Evolutionary conservation across 2,797 vertebrate species (phyloP).

Genomic region (Cyclopterus lumpus): DNA sequence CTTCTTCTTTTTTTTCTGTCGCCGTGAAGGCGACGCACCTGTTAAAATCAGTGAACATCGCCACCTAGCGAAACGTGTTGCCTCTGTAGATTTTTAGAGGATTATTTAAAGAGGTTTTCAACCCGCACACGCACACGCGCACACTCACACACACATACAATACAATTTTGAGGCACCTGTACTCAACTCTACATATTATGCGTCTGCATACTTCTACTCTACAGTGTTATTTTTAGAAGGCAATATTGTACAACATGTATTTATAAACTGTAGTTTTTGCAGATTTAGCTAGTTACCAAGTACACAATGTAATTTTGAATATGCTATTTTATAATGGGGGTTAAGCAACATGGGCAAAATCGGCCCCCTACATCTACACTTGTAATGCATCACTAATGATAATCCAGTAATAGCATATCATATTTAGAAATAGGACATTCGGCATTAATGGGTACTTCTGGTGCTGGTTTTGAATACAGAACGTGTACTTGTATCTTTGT

Average conservation of each 20-base stretch:
- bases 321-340: not conserved
- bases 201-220: no score
- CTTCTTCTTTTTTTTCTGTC: constrained; percentile 25
- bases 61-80: constrained; percentile 18
- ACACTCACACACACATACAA: no score
- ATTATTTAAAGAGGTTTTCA: not conserved
- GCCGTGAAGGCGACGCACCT: rapidly evolving
- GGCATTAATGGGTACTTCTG: not conserved
- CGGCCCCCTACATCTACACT: not conserved
- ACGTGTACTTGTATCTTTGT: not conserved
- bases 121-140: not conserved
- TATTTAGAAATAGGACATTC: not conserved
- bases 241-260: no score
- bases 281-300: not conserved
- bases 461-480: not conserved
- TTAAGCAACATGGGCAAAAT: not conserved
- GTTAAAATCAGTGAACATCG: not conserved
- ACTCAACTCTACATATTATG: no score
- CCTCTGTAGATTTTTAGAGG: not conserved
- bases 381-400: not conserved
- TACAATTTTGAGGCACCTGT: no score
- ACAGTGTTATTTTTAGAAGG: no score
- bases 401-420: not conserved
- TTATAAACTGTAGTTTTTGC: not conserved
- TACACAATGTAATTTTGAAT: not conserved